Evolutionary conservation across 2,888 invertebrate genomes (phyloP), one percentile per base, ranked within the genome.

Genomic region (Hemicrepidius hirtus): DNA sequence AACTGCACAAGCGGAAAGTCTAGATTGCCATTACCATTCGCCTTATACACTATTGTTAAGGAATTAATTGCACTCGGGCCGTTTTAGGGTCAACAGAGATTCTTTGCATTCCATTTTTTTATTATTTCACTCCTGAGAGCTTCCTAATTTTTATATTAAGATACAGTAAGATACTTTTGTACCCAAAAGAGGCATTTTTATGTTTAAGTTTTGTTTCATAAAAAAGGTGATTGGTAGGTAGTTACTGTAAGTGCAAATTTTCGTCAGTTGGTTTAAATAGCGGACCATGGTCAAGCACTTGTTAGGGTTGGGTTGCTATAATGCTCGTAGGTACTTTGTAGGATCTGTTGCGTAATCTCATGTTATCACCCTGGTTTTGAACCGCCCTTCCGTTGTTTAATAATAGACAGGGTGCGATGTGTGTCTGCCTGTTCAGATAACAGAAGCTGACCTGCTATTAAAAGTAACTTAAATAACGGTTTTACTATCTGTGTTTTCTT

Each of bases 341-440:
- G 60, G 44, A 60, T 41, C 60, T 44, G 44, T 44, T 44, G 60
- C 60, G 41, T 60, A 60, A 60, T 60, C 60, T 28, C 40, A 16
- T 60, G 60, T 60, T 60, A 60, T 60, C 57, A 37, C 57, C 57
- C 57, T 37, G 57, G 35, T 57, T 57, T 53, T 35, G 21, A 57
- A 20, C 57, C 57, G 37, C 57, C 57, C 37, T 57, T 37, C 57
- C 37, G 35, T 57, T 37, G 57, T 37, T 16, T 57, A 57, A 57
- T 57, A 57, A 57, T 57, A 40, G 37, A 57, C 57, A 57, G 37
- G 12, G 20, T 18, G 21, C 37, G 57, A 57, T 37, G 21, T 57
- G 37, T 57, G 37, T 18, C 37, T 32, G 21, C 37, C 37, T 50
- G 50, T 9, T 50, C 35, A 37, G 57, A 57, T 57, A 57, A 21